Evolutionary conservation across 2,888 invertebrate species (phyloP), one percentile per base, ranked within the genome.

Genomic region (Plebejus argus): DNA sequence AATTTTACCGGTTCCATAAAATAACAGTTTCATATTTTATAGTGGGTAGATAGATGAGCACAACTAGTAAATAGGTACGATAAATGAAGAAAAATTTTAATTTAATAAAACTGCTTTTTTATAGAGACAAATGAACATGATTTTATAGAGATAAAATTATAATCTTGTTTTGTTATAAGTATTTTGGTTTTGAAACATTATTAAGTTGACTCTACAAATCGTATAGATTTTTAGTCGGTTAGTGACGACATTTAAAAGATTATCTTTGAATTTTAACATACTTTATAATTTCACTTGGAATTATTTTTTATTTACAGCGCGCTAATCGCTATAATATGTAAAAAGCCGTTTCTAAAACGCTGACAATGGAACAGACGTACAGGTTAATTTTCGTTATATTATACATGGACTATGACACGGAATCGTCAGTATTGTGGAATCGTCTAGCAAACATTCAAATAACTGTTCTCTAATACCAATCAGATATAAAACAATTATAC

Each of bases 401-500:
- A 53, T 18, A 18, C 3, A 4, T 23, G 23, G 66, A 66, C 66
- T 66, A 28, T 66, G 28, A 28, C 28, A 66, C 28, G 18, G 15
- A 66, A 66, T 33, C 2, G 1, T 5, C 66, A n/a, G n/a, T n/a
- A n/a, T n/a, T n/a, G n/a, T 28, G 18, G 15, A 66, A 66, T 33
- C 2, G 1, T 5, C 66, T 18, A 66, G 18, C 61, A 66, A 28
- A 23, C 12, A 28, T 33, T 66, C 66, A 66, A 66, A 61, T 61
- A 61, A 61, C 61, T 61, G 61, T 61, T 61, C 23, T 61, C 1
- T 66, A 66, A 28, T 28, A 53, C 18, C 74, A 74, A 49, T 74
- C 74, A 53, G 28, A 28, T 53, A 53, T 74, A 53, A 72, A 49
- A 74, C 74, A 74, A 74, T 74, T 74, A 74, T 28, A 74, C 74